Percentiles rank a stretch among this genome's conserved stretches.
Conservation (phyloP, 2,888 invertebrate genomes). For the Drosophila imparisetae region DNA sequence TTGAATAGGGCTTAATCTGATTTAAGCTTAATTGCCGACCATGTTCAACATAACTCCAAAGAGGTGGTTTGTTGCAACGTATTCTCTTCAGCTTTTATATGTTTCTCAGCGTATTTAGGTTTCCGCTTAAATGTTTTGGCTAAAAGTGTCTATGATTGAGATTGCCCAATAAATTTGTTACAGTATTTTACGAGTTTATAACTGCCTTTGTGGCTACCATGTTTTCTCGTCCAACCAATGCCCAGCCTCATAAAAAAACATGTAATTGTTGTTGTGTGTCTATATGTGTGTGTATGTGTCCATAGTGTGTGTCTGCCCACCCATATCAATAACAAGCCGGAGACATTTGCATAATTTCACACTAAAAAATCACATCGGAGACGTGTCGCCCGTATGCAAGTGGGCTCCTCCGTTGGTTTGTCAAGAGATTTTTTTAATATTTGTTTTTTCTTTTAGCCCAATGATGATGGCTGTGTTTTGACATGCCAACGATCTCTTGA, state of each 20-base stretch:
- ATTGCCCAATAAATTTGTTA: slow-evolving; percentile 77
- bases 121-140: slow-evolving; percentile 7
- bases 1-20: background rate
- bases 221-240: slow-evolving; percentile 53
- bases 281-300: slow-evolving; percentile 22
- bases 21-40: background rate
- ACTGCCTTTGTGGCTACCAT: slow-evolving; percentile 79
- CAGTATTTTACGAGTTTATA: slow-evolving; percentile 76
- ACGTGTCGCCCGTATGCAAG: slow-evolving; percentile 24
- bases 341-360: slow-evolving; percentile 77
- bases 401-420: slow-evolving; percentile 22
- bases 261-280: slow-evolving; percentile 53
- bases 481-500: slow-evolving; percentile 70
- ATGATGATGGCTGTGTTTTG: slow-evolving; percentile 61
- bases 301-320: slow-evolving; percentile 32
- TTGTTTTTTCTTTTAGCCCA: slow-evolving; percentile 28
- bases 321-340: slow-evolving; percentile 45
- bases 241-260: slow-evolving; percentile 57
- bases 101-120: slow-evolving; percentile 20
- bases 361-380: slow-evolving; percentile 60
- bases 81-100: background rate
- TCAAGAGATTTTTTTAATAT: slow-evolving; percentile 41
- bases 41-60: background rate
- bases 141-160: slow-evolving; percentile 11
- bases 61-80: background rate